These are phyloP conservation scores for Aethes cnicana DNA, from an alignment of 2,888 invertebrate genomes.

Conservation along the genomic window DNA sequence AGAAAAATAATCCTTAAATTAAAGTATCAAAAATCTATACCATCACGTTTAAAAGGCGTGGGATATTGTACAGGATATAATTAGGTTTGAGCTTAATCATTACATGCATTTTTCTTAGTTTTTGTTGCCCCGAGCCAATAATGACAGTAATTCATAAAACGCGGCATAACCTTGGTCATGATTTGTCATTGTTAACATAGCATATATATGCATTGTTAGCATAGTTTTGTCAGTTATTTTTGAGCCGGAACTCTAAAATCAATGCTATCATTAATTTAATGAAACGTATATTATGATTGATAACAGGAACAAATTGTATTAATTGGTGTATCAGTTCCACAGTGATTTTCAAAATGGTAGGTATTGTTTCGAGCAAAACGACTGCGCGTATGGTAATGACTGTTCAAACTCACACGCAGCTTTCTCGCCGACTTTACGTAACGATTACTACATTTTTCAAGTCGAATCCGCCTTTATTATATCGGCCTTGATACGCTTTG, in stretches of 20 bases:
- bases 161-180: conserved; percentile 8
- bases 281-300: conserved; percentile 4
- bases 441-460: conserved; percentile 60
- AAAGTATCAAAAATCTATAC: conserved; percentile 7
- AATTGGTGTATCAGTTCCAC: conserved; percentile 1
- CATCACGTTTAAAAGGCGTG: conserved; percentile 9
- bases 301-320: conserved; percentile 6
- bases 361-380: conserved; percentile 7
- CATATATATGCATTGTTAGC: too few relatives aligned
- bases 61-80: conserved; percentile 10
- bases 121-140: conserved; percentile 1
- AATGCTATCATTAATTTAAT: conserved; percentile 12
- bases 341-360: background rate
- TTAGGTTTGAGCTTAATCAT: background rate
- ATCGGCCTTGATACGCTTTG: conserved; percentile 63
- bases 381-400: conserved; percentile 34
- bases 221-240: background rate
- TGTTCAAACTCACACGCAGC: conserved; percentile 57
- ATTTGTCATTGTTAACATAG: conserved; percentile 13
- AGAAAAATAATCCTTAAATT: background rate
- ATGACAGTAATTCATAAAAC: background rate
- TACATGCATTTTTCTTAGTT: conserved; percentile 1
- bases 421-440: conserved; percentile 61
- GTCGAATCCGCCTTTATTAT: conserved; percentile 59
- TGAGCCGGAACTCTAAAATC: conserved; percentile 13